Conservation (phyloP, 1,140 invertebrate genomes). For the Ceratosolen fusciceps region DNA sequence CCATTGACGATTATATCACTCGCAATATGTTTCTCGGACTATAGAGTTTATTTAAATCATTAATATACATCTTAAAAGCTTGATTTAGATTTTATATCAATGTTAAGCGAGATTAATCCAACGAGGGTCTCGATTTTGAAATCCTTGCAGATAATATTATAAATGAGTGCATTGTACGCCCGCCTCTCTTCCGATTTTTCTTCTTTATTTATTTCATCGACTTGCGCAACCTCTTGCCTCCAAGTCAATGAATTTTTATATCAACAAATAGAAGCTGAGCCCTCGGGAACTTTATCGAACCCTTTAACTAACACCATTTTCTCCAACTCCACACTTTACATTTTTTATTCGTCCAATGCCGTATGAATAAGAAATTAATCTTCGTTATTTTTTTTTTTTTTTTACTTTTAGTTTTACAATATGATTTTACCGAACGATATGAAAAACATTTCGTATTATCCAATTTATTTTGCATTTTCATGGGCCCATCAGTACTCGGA, state of each 20-base stretch:
- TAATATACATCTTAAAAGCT: not conserved
- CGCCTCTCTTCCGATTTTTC: not conserved
- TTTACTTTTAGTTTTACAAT: too few species aligned
- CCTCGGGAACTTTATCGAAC: not conserved
- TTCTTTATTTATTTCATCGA: not conserved
- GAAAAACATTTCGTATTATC: too few species aligned
- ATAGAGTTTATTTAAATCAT: not conserved
- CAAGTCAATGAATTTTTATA: too few species aligned
- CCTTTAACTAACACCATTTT: too few species aligned
- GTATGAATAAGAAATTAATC: too few species aligned
- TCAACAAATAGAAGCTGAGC: too few species aligned
- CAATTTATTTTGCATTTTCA: too few species aligned
- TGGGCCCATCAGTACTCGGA: too few species aligned
- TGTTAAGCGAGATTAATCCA: not conserved
- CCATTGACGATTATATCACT: not conserved
- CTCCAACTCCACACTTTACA: too few species aligned
- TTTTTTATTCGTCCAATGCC: too few species aligned
- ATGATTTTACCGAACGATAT: too few species aligned
- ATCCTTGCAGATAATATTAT: not conserved
- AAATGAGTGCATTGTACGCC: not conserved
- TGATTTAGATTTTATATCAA: not conserved
- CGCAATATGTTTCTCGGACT: not conserved
- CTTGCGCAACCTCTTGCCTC: not conserved
- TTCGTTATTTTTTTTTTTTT: too few species aligned
- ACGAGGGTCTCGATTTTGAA: not conserved